These are phyloP conservation scores for Brenthis hecate DNA, from an alignment of 2,888 invertebrate genomes.

Conservation along the genomic window DNA sequence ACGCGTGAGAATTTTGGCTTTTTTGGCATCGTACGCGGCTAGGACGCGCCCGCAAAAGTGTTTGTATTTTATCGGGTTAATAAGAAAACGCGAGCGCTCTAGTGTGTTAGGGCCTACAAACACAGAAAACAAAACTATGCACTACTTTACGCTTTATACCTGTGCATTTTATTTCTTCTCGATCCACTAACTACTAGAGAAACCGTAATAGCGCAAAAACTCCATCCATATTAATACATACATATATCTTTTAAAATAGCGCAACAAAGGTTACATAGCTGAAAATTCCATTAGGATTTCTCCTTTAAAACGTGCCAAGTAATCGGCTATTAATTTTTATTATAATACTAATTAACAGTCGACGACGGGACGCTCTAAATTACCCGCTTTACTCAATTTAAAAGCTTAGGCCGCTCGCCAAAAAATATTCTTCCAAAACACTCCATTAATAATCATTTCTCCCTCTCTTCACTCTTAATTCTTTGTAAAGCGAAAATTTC, in stretches of 20 bases:
- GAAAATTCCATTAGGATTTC: constrained; percentile 37
- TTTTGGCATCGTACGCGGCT: constrained; percentile 61
- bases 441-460: constrained; percentile 62
- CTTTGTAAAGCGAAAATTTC: constrained; percentile 55
- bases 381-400: constrained; percentile 60
- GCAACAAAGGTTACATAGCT: constrained; percentile 7
- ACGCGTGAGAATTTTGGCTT: constrained; percentile 79
- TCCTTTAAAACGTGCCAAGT: constrained; percentile 60
- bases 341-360: constrained; percentile 72
- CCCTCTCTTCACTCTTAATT: constrained; percentile 50
- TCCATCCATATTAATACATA: background rate
- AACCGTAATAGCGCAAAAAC: background rate
- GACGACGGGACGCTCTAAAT: constrained; percentile 65
- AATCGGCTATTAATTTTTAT: constrained; percentile 77
- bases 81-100: constrained; percentile 47
- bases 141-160: background rate
- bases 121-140: background rate
- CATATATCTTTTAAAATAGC: background rate
- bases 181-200: background rate
- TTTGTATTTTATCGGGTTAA: constrained; percentile 52
- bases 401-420: constrained; percentile 61
- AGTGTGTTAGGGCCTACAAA: background rate
- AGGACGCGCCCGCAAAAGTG: constrained; percentile 47
- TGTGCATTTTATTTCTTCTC: background rate
- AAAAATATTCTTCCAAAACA: constrained; percentile 65